These are phyloP conservation scores for Echeneis naucrates DNA, from an alignment of 2,797 vertebrate genomes.

Conservation along the genomic window DNA sequence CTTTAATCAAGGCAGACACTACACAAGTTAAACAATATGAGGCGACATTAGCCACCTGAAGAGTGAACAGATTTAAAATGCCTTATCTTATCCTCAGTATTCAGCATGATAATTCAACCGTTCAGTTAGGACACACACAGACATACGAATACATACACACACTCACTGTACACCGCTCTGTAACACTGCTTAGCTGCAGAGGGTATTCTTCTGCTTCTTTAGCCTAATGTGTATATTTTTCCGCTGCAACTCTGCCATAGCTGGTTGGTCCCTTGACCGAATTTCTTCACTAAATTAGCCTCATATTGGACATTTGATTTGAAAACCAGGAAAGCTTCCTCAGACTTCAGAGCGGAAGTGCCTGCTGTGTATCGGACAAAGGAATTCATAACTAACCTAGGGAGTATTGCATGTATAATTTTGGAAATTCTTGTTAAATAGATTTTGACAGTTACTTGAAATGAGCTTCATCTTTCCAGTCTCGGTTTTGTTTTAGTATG, in stretches of 20 bases:
- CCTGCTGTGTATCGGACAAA: slow-evolving; percentile 20
- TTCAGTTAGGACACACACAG: slow-evolving; percentile 17
- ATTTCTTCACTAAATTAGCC: slow-evolving; percentile 77
- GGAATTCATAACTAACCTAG: not conserved
- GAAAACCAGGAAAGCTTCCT: slow-evolving; percentile 11
- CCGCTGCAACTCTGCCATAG: slow-evolving; percentile 27
- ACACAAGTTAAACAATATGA: slow-evolving; percentile 89
- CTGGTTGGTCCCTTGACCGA: slow-evolving; percentile 66
- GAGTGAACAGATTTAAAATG: slow-evolving; percentile 34
- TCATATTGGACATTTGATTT: slow-evolving; percentile 73
- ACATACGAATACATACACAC: slow-evolving; percentile 3
- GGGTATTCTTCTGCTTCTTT: slow-evolving; percentile 27
- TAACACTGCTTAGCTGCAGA: slow-evolving; percentile 10
- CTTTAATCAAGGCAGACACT: slow-evolving; percentile 95
- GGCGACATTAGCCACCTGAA: slow-evolving; percentile 39
- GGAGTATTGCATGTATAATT: slow-evolving; percentile 16
- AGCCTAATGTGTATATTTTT: slow-evolving; percentile 42
- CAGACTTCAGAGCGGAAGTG: slow-evolving; percentile 17
- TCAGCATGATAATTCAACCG: slow-evolving; percentile 26
- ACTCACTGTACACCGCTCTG: slow-evolving; percentile 23
- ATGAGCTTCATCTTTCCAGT: slow-evolving; percentile 56
- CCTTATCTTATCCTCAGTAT: slow-evolving; percentile 33
- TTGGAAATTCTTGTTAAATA: slow-evolving; percentile 41
- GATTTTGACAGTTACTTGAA: slow-evolving; percentile 86
- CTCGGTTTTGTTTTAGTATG: slow-evolving; percentile 78